Percentiles rank a stretch among this genome's conserved stretches.
phyloP scores from a whole-genome alignment of 2,797 vertebrate genomes.

The Agapornis canus region DNA sequence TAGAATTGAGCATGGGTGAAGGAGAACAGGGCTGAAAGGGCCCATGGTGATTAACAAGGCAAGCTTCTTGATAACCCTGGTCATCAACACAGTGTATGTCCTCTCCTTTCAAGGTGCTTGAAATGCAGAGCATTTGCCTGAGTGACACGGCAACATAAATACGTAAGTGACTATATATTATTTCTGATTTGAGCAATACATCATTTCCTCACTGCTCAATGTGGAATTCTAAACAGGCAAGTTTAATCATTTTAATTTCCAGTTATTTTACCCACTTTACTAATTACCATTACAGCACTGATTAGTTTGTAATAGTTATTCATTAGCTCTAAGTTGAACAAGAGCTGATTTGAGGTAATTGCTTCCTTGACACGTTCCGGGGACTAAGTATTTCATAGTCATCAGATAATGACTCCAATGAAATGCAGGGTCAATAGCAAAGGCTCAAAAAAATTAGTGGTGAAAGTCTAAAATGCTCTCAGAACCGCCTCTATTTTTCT shows the following conservation, averaged over 20 bases:
- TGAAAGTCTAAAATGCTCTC: neutral
- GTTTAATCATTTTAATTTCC: conserved; percentile 24
- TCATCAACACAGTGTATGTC: neutral
- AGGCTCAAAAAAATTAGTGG: neutral
- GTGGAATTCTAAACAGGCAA: neutral
- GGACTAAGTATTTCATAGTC: neutral
- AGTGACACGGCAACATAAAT: neutral
- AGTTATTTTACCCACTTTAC: conserved; percentile 20
- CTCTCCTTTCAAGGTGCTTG: neutral
- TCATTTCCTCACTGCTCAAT: neutral
- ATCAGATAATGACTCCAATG: neutral
- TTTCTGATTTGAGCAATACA: neutral
- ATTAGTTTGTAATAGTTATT: conserved; percentile 33
- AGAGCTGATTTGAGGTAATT: conserved; percentile 21
- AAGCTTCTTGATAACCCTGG: neutral
- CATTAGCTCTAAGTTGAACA: conserved; percentile 20
- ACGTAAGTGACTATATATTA: neutral
- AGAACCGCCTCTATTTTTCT: neutral
- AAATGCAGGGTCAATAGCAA: neutral
- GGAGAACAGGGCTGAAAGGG: neutral
- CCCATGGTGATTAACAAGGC: neutral
- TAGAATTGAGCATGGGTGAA: neutral
- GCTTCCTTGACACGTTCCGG: neutral
- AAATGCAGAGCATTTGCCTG: neutral
- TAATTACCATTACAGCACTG: conserved; percentile 19